Conservation (phyloP, 2,797 vertebrate genomes). For the Emydoidea blandingii region DNA sequence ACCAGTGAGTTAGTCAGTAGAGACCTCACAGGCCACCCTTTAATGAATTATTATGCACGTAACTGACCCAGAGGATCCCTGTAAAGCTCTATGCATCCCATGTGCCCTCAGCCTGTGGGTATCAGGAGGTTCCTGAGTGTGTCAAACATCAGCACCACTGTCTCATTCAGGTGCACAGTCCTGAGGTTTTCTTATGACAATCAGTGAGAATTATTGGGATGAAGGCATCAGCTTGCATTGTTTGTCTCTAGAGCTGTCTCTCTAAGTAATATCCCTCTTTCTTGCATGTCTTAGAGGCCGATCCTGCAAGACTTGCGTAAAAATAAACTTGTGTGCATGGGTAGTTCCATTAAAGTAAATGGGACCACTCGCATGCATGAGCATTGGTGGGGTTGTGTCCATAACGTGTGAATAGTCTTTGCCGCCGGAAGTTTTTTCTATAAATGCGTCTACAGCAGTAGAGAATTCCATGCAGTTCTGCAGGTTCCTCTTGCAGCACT, state of each 20-base stretch:
- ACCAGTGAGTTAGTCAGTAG: background rate
- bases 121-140: too few relatives aligned
- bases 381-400: fast-evolving
- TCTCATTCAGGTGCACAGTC: too few relatives aligned
- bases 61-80: too few relatives aligned
- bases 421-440: fast-evolving
- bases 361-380: fast-evolving
- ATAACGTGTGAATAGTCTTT: too few relatives aligned
- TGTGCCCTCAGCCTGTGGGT: too few relatives aligned
- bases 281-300: background rate
- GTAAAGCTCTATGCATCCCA: too few relatives aligned
- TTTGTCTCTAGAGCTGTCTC: background rate
- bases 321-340: fast-evolving
- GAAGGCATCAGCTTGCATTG: too few relatives aligned
- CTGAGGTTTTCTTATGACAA: too few relatives aligned
- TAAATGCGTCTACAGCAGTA: fast-evolving
- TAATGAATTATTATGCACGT: too few relatives aligned
- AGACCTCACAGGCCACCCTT: background rate
- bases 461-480: background rate
- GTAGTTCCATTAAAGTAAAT: fast-evolving
- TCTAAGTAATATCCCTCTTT: background rate
- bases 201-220: too few relatives aligned
- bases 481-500: constrained; percentile 55
- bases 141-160: too few relatives aligned
- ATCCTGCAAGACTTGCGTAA: background rate